Conservation (phyloP, 2,888 invertebrate species). For the Aphidoletes aphidimyza region DNA sequence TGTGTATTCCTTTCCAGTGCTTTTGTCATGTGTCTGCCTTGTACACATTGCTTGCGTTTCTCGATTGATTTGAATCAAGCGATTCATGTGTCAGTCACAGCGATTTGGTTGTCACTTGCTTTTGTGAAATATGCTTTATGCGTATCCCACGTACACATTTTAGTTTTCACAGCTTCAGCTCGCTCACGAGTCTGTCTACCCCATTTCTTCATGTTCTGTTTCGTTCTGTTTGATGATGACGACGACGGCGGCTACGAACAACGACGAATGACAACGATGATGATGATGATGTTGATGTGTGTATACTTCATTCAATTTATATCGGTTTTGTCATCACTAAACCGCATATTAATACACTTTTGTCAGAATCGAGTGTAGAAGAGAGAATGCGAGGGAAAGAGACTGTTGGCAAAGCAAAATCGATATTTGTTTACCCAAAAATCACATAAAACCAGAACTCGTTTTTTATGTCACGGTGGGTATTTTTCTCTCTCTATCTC, state of each 20-base stretch:
- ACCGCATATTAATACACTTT: slow-evolving; percentile 46
- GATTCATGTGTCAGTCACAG: slow-evolving; percentile 59
- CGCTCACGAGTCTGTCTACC: slow-evolving; percentile 24
- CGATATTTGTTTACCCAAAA: slow-evolving; percentile 41
- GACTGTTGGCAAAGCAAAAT: neutral
- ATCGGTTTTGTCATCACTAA: slow-evolving; percentile 22
- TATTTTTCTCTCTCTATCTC: neutral
- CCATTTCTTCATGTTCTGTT: slow-evolving; percentile 51
- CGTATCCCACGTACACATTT: slow-evolving; percentile 37
- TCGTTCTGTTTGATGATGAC: neutral
- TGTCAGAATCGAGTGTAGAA: neutral
- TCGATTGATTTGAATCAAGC: slow-evolving; percentile 57
- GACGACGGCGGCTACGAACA: no score
- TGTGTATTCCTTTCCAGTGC: neutral
- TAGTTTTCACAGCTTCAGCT: slow-evolving; percentile 30
- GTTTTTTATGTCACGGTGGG: neutral
- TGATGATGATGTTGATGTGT: slow-evolving; percentile 47
- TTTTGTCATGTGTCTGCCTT: slow-evolving; percentile 36
- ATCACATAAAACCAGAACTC: slow-evolving; percentile 5
- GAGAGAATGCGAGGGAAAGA: no score
- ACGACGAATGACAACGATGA: no score
- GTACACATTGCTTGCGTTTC: slow-evolving; percentile 41
- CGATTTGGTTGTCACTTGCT: slow-evolving; percentile 53
- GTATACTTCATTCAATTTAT: slow-evolving; percentile 39
- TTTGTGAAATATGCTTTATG: slow-evolving; percentile 40